Base-by-base conservation (phyloP, 2,113 vertebrate species). In the Toxostoma redivivum region DNA sequence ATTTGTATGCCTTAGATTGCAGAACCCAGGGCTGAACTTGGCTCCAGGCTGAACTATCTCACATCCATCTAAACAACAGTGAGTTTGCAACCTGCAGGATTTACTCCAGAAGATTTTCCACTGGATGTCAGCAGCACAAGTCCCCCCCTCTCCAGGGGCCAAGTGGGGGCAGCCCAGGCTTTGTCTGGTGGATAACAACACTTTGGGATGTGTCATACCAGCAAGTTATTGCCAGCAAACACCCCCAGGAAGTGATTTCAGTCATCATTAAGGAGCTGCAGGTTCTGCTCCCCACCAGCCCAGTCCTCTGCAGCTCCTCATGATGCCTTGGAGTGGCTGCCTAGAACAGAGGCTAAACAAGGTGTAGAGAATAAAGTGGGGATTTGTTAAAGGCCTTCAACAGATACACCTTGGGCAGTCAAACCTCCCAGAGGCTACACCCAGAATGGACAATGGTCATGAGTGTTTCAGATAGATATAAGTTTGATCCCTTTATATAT, bases 1-100 rank as follows among this genome's bases (percentile, higher is more conserved):
- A 12, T 90, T 67, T 95, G 25, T 78, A 4, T 67, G 72, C 11
- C 9, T 53, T 15, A 33, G 65, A 35, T 62, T 8, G 28, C 54
- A 44, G 81, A 54, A 19, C 67, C 60, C 62, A 22, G 67, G 12
- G 33, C 88, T 96, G 93, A 92, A 64, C 92, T 58, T 30, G 0
- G 74, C 81, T 80, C 56, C 79, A 48, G 82, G 64, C 85, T 96
- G 88, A 84, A 53, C 82, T 78, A 62, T 84, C 92, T 94, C 93
- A 86, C 93, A 84, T 77, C 79, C 92, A 93, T 74, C 92, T 79
- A 35, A 90, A 94, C 71, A 94, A n/a, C 51, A 65, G 88, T 5
- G 37, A 30, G 17, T 51, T 53, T 50, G 44, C 69, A 93, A 33
- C 3, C 3, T 15, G 1, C 64, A 17, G n/a, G 72, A 50, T 94